Conservation (phyloP, 92 coral and sea anemone genomes). For the Heteractis magnifica region DNA sequence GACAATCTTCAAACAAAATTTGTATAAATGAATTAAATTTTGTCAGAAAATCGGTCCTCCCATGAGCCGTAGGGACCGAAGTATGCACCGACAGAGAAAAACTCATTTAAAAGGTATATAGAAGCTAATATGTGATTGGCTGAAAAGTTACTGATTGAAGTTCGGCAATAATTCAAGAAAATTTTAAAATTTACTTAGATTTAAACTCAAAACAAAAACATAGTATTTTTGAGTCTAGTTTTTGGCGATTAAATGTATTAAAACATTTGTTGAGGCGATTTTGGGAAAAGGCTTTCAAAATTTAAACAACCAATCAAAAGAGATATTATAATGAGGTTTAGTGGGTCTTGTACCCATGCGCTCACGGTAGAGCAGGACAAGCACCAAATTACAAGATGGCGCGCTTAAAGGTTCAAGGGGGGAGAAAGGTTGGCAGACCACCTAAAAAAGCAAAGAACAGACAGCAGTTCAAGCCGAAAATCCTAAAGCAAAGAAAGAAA, state of each 20-base stretch:
- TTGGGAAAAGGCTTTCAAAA: not conserved
- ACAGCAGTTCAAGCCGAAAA: conserved; percentile 51
- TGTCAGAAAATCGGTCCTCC: conserved; percentile 6
- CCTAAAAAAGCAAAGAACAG: conserved; percentile 52
- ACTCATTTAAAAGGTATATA: not conserved
- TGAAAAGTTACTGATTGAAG: not conserved
- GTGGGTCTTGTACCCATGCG: conserved; percentile 39
- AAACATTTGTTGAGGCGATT: not conserved
- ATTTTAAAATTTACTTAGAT: not conserved
- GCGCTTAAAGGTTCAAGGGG: conserved; percentile 95
- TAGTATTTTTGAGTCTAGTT: not conserved
- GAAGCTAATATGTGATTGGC: conserved; percentile 15
- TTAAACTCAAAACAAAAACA: not conserved
- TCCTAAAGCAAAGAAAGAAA: conserved; percentile 25
- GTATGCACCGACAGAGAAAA: not conserved
- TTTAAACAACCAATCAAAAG: conserved; percentile 8
- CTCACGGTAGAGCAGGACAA: conserved; percentile 37
- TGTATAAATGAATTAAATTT: not conserved
- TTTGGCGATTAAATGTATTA: not conserved
- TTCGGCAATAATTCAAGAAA: not conserved
- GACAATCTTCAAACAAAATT: not conserved
- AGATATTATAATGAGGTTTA: conserved; percentile 21
- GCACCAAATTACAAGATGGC: conserved; percentile 79
- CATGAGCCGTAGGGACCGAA: conserved; percentile 27
- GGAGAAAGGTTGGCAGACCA: conserved; percentile 61